Conservation (phyloP, 2,113 vertebrate species). For the Odocoileus hemionus region DNA sequence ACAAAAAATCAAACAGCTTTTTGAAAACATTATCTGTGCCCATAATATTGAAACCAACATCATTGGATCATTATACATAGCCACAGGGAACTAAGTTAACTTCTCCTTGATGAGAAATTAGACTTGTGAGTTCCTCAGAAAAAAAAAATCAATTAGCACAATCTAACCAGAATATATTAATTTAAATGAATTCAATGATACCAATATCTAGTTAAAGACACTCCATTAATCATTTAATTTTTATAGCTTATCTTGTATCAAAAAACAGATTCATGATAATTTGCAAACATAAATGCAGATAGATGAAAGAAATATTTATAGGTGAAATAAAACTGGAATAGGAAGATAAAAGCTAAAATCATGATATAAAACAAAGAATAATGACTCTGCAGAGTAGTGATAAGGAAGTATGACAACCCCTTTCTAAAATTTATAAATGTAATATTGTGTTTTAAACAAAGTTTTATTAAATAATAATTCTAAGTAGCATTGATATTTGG, state of each 20-base stretch:
- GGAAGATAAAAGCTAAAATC: not conserved
- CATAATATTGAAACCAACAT: not conserved
- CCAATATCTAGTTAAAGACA: not conserved
- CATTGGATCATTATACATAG: slow-evolving; percentile 18
- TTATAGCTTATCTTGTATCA: not conserved
- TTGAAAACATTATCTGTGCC: not conserved
- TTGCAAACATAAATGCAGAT: not conserved
- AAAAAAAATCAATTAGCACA: slow-evolving; percentile 27
- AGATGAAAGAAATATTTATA: not conserved
- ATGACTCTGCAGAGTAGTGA: not conserved
- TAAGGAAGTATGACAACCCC: not conserved
- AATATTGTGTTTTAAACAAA: not conserved
- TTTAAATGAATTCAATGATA: slow-evolving; percentile 13
- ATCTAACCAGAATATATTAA: slow-evolving; percentile 17
- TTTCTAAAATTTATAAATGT: not conserved
- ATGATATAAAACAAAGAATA: not conserved
- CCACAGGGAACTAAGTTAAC: slow-evolving; percentile 14
- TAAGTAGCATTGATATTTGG: not conserved
- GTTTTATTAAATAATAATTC: not conserved
- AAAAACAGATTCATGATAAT: not conserved
- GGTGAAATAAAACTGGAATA: not conserved
- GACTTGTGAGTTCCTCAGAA: not conserved
- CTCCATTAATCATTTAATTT: not conserved
- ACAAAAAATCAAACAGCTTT: not conserved
- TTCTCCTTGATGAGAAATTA: slow-evolving; percentile 29